phyloP scores from a whole-genome alignment of 2,888 invertebrate species.

The Acanthosoma haemorrhoidale region DNA sequence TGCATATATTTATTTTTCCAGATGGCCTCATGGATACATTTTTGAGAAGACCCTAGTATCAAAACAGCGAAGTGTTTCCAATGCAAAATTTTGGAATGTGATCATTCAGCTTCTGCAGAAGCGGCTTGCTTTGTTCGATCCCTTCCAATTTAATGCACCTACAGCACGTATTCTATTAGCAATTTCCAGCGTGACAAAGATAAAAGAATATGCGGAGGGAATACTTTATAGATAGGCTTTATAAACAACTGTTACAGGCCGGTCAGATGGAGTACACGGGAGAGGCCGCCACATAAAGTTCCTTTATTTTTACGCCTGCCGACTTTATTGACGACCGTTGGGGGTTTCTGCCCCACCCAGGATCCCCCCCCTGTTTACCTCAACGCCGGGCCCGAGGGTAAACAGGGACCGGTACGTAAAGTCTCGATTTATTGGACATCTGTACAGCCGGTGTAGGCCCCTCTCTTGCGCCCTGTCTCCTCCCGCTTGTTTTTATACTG shows the following conservation, averaged over 20 bases:
- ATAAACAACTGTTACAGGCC: neutral
- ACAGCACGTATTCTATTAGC: neutral
- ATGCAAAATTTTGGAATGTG: too few relatives aligned
- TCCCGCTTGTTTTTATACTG: neutral
- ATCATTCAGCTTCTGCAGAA: too few relatives aligned
- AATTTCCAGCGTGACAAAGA: neutral
- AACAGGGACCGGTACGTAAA: neutral
- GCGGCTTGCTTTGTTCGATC: too few relatives aligned
- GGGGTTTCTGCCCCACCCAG: neutral
- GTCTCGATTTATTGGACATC: conserved; percentile 10
- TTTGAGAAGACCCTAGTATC: too few relatives aligned
- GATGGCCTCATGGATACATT: too few relatives aligned
- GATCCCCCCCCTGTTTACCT: neutral
- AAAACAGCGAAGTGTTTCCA: too few relatives aligned
- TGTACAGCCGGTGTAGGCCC: too few relatives aligned
- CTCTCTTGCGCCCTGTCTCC: neutral
- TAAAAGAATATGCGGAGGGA: neutral
- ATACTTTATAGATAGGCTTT: conserved; percentile 5
- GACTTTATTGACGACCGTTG: conserved; percentile 14
- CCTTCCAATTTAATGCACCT: neutral
- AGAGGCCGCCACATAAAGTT: conserved; percentile 7
- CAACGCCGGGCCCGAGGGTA: neutral
- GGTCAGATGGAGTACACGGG: conserved; percentile 10
- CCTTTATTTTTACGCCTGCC: conserved; percentile 14
- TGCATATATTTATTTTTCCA: too few relatives aligned